Evolutionary conservation across 2,888 invertebrate species (phyloP).

Genomic region (Hypercompe scribonia): DNA sequence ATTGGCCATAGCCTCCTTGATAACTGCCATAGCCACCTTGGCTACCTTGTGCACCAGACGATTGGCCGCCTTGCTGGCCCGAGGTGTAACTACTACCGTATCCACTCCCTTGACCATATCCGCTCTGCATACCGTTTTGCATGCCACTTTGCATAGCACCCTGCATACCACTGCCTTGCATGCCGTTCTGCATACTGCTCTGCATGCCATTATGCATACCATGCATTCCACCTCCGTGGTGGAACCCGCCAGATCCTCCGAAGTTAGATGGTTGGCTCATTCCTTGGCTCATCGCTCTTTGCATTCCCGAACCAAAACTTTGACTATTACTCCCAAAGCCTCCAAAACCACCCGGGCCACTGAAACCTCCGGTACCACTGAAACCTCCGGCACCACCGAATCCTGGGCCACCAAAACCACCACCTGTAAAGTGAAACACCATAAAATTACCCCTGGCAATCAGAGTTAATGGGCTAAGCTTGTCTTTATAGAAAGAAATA

Average conservation of each 20-base stretch:
- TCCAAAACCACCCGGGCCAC: slow-evolving; percentile 23
- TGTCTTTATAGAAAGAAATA: too few species aligned
- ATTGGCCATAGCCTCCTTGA: slow-evolving; percentile 19
- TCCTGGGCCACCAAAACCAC: slow-evolving; percentile 22
- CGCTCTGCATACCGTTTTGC: slow-evolving; percentile 9
- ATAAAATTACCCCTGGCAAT: not conserved
- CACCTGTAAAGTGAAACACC: slow-evolving; percentile 23
- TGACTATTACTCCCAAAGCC: slow-evolving; percentile 40
- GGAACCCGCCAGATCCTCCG: slow-evolving; percentile 11
- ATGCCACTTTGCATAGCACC: slow-evolving; percentile 12
- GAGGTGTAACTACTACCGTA: slow-evolving; percentile 10
- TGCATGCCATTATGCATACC: slow-evolving; percentile 11
- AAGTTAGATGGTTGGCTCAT: slow-evolving; percentile 15
- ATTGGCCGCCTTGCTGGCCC: slow-evolving; percentile 17
- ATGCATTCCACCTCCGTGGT: slow-evolving; percentile 6
- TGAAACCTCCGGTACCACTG: not conserved
- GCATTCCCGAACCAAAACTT: slow-evolving; percentile 12
- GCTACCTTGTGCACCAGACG: slow-evolving; percentile 8
- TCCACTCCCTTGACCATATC: slow-evolving; percentile 10
- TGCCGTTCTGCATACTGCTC: not conserved
- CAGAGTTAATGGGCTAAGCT: too few species aligned
- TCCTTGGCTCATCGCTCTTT: slow-evolving; percentile 9
- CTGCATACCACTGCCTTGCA: slow-evolving; percentile 10
- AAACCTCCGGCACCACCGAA: not conserved
- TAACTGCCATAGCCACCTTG: slow-evolving; percentile 29